These are phyloP conservation scores for Gymnopithys bicolor DNA, from an alignment of 2,797 vertebrate species.

Conservation along the genomic window DNA sequence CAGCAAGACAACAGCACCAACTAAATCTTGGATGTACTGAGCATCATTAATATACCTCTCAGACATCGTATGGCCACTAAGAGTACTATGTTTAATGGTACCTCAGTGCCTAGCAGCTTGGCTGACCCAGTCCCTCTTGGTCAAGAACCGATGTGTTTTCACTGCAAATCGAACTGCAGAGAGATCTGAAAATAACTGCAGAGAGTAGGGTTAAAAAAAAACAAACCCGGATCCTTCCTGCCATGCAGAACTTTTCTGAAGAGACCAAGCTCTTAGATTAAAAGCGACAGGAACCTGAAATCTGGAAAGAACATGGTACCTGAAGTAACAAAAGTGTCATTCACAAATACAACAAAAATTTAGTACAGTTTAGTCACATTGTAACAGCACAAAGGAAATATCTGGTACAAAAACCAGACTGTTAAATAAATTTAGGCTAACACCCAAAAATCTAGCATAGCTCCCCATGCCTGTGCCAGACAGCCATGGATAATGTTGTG, in stretches of 20 bases:
- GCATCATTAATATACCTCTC: background rate
- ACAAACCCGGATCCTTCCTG: background rate
- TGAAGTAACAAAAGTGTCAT: background rate
- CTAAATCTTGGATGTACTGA: background rate
- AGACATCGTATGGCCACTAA: background rate
- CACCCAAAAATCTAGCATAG: background rate
- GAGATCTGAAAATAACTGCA: background rate
- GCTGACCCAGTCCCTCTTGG: background rate
- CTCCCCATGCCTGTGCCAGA: background rate
- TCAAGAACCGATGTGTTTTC: background rate
- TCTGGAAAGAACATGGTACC: background rate
- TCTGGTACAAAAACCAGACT: background rate
- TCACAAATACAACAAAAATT: background rate
- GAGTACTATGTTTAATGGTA: background rate
- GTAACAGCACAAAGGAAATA: background rate
- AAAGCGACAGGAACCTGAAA: background rate
- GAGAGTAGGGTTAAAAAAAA: background rate
- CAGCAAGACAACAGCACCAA: background rate
- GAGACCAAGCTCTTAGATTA: background rate
- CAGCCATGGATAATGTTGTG: rapidly evolving
- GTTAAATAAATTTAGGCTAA: background rate
- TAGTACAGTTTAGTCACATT: background rate
- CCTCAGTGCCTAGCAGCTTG: background rate
- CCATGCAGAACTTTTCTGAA: background rate
- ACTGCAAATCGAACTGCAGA: background rate